Conservation (phyloP, 2,113 vertebrate species). For the Pyrgilauda ruficollis region DNA sequence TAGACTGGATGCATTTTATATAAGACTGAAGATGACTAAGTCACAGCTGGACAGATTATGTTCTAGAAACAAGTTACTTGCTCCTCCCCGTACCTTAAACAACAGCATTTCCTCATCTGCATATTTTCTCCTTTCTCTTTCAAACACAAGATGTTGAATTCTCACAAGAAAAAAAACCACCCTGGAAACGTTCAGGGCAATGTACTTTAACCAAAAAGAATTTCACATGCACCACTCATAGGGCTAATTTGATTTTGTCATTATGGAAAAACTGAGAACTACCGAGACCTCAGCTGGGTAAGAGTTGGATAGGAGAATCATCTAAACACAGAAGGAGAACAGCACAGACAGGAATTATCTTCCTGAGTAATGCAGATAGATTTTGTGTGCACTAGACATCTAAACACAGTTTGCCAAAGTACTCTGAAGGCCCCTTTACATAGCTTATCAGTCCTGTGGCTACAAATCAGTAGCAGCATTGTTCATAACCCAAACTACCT, state of each 20-base stretch:
- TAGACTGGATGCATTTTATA: background rate
- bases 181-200: background rate
- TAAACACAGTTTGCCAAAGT: background rate
- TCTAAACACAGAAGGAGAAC: background rate
- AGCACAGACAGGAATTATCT: background rate
- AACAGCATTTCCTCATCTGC: constrained; percentile 13
- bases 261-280: constrained; percentile 56
- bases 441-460: background rate
- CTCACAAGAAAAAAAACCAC: background rate
- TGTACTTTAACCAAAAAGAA: background rate
- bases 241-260: constrained; percentile 34
- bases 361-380: background rate
- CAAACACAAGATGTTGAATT: background rate
- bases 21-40: constrained; percentile 42
- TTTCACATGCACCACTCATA: background rate
- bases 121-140: constrained; percentile 1
- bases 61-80: background rate
- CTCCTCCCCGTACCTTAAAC: constrained; percentile 18
- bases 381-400: background rate
- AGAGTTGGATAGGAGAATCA: background rate
- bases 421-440: constrained; percentile 5
- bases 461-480: background rate
- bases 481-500: background rate
- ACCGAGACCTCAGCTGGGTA: constrained; percentile 22
- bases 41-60: constrained; percentile 51